These are phyloP conservation scores for Caenorhabditis panamensis DNA, from an alignment of 2,888 invertebrate species.

Conservation along the genomic window DNA sequence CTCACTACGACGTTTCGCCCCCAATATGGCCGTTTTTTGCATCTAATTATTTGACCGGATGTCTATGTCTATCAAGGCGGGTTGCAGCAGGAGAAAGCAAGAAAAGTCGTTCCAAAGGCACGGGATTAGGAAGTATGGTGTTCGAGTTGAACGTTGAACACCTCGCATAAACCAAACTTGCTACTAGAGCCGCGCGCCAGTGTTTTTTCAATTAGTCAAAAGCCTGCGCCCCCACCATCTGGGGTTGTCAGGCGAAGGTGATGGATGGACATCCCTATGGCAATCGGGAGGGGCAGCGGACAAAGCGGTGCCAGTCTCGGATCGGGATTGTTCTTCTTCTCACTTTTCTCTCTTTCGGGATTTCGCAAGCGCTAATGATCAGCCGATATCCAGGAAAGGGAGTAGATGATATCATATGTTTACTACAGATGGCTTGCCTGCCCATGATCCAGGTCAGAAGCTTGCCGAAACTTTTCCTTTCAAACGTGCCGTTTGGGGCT, in stretches of 20 bases:
- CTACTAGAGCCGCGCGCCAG: conserved; percentile 8
- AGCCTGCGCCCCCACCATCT: conserved; percentile 41
- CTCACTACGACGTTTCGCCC: conserved; percentile 58
- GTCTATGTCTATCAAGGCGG: conserved; percentile 36
- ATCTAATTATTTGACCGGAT: conserved; percentile 64
- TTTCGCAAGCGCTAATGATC: conserved; percentile 43
- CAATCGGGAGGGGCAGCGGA: conserved; percentile 30
- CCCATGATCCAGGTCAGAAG: conserved; percentile 10
- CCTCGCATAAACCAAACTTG: neutral
- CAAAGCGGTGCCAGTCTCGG: conserved; percentile 52
- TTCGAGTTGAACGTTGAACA: neutral
- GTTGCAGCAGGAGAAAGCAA: conserved; percentile 7
- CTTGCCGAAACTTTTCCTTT: conserved; percentile 20
- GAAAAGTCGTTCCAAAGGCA: conserved; percentile 4
- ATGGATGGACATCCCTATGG: conserved; percentile 56
- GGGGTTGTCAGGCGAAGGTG: conserved; percentile 51
- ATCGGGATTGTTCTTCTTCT: conserved; percentile 17
- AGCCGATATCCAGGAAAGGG: conserved; percentile 29
- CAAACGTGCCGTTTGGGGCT: neutral
- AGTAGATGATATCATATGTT: conserved; percentile 50
- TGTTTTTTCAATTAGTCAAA: conserved; percentile 50
- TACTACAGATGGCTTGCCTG: conserved; percentile 19
- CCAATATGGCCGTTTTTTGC: conserved; percentile 59
- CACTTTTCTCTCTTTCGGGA: conserved; percentile 6
- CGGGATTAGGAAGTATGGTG: conserved; percentile 1